Conservation (phyloP, 2,888 invertebrate species). For the Diplazon laetatorius region DNA sequence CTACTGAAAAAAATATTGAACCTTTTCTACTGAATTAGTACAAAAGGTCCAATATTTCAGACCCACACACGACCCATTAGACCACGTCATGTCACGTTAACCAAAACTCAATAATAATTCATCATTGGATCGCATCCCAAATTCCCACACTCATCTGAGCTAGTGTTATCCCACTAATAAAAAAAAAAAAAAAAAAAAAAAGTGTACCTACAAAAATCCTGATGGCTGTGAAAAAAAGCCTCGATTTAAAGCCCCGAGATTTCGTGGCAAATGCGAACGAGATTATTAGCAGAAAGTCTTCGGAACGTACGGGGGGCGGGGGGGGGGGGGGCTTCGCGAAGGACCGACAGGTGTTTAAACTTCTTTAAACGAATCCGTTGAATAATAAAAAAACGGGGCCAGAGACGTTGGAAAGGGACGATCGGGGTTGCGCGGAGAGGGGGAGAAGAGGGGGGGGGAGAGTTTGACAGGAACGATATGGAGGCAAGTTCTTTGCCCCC, state of each 20-base stretch:
- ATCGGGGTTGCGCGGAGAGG: not conserved
- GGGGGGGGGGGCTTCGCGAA: slow-evolving; percentile 39
- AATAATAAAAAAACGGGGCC: slow-evolving; percentile 75
- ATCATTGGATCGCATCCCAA: no score
- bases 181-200: no score
- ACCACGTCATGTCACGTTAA: no score
- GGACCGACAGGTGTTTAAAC: slow-evolving; percentile 76
- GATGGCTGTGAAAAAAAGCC: not conserved
- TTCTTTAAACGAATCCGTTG: slow-evolving; percentile 79
- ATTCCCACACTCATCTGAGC: no score
- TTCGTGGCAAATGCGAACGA: not conserved
- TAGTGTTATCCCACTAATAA: no score
- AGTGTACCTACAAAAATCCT: not conserved
- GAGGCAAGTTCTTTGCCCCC: slow-evolving; percentile 77
- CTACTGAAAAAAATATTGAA: no score
- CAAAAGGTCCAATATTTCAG: no score
- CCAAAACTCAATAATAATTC: no score
- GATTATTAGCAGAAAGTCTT: slow-evolving; percentile 52
- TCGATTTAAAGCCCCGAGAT: not conserved
- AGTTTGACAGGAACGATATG: slow-evolving; percentile 77
- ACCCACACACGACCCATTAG: no score
- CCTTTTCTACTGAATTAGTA: no score
- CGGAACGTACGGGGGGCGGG: no score
- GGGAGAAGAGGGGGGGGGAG: slow-evolving; percentile 59
- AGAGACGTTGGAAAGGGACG: slow-evolving; percentile 21